phyloP scores from a whole-genome alignment of 2,113 vertebrate genomes.

The Hyperopisus bebe region DNA sequence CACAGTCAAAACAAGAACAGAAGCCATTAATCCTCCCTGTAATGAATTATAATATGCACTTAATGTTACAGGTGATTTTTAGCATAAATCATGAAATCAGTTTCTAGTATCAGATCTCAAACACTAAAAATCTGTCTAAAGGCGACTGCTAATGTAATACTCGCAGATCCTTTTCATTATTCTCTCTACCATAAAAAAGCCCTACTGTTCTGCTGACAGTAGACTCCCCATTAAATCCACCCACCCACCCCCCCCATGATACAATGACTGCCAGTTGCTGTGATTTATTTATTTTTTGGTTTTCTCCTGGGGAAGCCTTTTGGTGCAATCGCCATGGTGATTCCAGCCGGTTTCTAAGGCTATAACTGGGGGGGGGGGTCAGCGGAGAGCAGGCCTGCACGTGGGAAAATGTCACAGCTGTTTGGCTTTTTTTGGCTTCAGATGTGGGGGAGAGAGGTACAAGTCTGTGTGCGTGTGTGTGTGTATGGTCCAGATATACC shows the following conservation, averaged over 20 bases:
- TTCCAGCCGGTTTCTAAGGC: conserved; percentile 11
- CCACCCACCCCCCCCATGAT: no score
- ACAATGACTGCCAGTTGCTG: background rate
- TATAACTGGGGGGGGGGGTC: background rate
- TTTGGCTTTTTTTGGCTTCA: background rate
- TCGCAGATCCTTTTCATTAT: background rate
- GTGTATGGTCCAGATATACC: background rate
- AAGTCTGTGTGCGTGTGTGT: background rate
- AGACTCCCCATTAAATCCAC: background rate
- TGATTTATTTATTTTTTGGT: background rate
- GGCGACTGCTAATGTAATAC: background rate
- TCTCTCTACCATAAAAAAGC: background rate
- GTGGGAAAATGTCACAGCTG: conserved; percentile 15
- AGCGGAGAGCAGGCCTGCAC: background rate
- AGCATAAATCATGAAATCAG: background rate
- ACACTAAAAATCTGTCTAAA: background rate
- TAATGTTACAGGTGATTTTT: background rate
- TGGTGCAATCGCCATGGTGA: background rate
- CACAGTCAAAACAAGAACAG: background rate
- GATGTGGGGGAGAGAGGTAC: background rate
- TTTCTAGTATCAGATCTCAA: background rate
- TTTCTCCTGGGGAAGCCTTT: background rate
- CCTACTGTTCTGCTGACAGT: background rate
- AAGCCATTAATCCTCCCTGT: background rate
- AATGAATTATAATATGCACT: background rate